Percentiles rank a stretch among this genome's conserved stretches.
Evolutionary conservation across 2,888 invertebrate genomes (phyloP).

Genomic region (Diadegma fenestrale): DNA sequence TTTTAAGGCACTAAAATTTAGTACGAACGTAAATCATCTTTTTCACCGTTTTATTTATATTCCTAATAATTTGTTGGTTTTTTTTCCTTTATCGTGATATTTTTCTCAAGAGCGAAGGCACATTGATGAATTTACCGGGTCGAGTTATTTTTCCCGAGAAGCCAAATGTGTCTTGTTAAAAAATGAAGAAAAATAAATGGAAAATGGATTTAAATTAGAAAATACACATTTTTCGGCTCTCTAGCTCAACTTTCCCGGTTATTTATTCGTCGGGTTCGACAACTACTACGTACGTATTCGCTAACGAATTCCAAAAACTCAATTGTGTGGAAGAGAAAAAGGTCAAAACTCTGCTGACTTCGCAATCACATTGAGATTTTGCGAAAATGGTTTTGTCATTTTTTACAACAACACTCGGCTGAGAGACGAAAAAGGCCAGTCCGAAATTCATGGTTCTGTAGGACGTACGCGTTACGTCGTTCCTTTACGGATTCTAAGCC

Average conservation of each 20-base stretch:
- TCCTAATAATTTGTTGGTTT: background rate
- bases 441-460: background rate
- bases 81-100: conserved; percentile 22
- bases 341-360: conserved; percentile 47
- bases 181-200: background rate
- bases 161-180: conserved; percentile 1
- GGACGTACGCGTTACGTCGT: conserved; percentile 31
- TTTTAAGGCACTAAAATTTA: conserved; percentile 68
- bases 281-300: conserved; percentile 2
- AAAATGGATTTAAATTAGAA: background rate
- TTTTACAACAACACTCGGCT: conserved; percentile 20
- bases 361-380: conserved; percentile 8
- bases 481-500: background rate
- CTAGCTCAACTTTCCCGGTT: background rate
- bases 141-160: background rate
- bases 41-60: conserved; percentile 42
- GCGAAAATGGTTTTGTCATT: conserved; percentile 8
- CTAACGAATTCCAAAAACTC: background rate
- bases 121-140: conserved; percentile 36
- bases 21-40: conserved; percentile 39
- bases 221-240: conserved; percentile 4
- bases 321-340: conserved; percentile 19
- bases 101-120: conserved; percentile 37
- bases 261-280: background rate
- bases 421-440: background rate